Base-by-base conservation (phyloP, 2,888 invertebrate genomes). In the Xestia ashworthii region DNA sequence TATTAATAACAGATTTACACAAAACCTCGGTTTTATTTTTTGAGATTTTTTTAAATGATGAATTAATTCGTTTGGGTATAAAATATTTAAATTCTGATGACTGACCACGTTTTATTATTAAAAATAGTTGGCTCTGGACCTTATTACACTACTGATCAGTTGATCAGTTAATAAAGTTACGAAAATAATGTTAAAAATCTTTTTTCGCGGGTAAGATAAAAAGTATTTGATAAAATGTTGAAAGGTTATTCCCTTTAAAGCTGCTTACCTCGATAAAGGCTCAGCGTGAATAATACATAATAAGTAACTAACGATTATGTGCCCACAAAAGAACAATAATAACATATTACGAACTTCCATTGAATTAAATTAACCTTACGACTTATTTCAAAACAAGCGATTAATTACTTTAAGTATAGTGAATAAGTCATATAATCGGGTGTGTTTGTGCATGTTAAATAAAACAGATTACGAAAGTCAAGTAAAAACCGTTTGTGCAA, bases 341-440 rank as follows among this genome's bases (percentile, higher is more conserved):
- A 46, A 67, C 60, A 25, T 71, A 65, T 41, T 55, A 72, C 76
- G 12, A 55, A 62, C 38, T 69, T 77, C 72, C 41, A 78, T 77
- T 66, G 84, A 78, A 81, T 78, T 44, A 38, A 32, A 82, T 86
- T 87, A 82, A 86, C 87, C 81, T 81, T 73, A 80, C 60, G 44
- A 65, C 60, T 65, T 16, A 9, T 67, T 53, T 25, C 55, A 11
- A 62, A 55, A 64, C 38, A 68, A 81, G 16, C 60, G 2, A 80
- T 68, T 80, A 80, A 44, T 22, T 55, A 77, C 85, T 74, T 71
- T 82, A 82, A 44, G 0, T 0, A 0, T 12, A 19, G 1, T 0
- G 3, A 1, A 32, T 58, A 88, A 78, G 82, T 60, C 73, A 44
- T 6, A 84, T 69, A 82, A 75, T 78, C 41, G 69, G n/a, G 14